These are phyloP conservation scores for Hapalemur alaotrensis DNA, from an alignment of 2,797 vertebrate genomes.

Conservation along the genomic window DNA sequence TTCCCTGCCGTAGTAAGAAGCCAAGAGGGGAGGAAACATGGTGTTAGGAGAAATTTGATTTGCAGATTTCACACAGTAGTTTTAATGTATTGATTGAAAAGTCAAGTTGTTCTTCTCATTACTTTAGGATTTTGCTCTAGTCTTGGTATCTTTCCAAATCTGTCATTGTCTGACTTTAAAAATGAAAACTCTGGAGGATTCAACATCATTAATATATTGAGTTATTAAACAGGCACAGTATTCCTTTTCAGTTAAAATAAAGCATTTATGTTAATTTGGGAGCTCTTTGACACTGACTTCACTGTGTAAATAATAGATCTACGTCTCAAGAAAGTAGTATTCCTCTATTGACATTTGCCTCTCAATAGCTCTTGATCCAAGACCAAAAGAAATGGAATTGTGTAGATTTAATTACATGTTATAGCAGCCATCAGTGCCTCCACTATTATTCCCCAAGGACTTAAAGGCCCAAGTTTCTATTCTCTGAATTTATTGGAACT, in stretches of 20 bases:
- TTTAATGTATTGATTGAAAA: neutral
- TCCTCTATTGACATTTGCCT: neutral
- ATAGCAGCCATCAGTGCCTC: neutral
- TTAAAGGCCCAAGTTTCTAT: neutral
- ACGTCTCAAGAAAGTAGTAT: neutral
- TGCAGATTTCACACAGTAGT: neutral
- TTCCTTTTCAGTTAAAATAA: neutral
- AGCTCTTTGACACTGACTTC: neutral
- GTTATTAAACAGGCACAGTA: neutral
- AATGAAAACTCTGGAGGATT: neutral
- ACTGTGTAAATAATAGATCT: neutral
- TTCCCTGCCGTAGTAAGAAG: neutral
- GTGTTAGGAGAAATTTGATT: neutral
- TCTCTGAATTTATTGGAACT: constrained; percentile 36
- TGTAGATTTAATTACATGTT: neutral
- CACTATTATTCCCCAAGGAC: neutral
- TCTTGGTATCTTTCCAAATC: neutral
- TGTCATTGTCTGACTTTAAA: constrained; percentile 29
- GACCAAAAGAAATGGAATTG: constrained; percentile 4
- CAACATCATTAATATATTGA: neutral
- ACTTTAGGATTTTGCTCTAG: neutral
- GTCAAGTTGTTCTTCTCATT: neutral
- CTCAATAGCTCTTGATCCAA: neutral
- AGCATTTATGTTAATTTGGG: neutral
- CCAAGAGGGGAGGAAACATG: neutral